phyloP scores from a whole-genome alignment of 2,113 vertebrate species.

The Coturnix japonica region DNA sequence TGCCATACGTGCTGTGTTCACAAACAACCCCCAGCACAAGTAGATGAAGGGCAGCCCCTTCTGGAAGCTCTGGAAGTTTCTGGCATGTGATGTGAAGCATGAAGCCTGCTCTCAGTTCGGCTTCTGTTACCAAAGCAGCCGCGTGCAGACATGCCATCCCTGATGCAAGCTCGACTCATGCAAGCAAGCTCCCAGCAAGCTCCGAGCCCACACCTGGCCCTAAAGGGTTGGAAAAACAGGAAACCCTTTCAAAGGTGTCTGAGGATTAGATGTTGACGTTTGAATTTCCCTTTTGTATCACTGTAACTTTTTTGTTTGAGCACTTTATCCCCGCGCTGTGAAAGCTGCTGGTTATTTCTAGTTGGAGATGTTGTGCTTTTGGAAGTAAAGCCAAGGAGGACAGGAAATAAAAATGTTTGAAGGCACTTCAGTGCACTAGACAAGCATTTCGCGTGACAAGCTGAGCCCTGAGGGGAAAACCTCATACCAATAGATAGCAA shows the following conservation, averaged over 20 bases:
- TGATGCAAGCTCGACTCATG: fast-evolving
- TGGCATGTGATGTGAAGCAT: background rate
- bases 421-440: background rate
- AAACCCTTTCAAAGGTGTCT: conserved; percentile 61
- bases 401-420: conserved; percentile 3
- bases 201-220: background rate
- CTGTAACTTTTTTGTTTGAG: conserved; percentile 10
- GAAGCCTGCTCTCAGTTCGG: background rate
- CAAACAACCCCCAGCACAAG: background rate
- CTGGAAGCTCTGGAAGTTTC: background rate
- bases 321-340: background rate
- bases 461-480: background rate
- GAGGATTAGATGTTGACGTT: conserved; percentile 32
- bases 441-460: background rate
- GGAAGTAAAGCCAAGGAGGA: background rate
- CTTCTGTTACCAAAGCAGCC: background rate
- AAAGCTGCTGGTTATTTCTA: conserved; percentile 38
- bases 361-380: conserved; percentile 12
- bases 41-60: background rate
- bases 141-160: background rate
- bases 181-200: background rate
- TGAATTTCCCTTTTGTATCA: conserved; percentile 56
- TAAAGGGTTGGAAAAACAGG: conserved; percentile 37
- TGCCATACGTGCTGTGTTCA: background rate
- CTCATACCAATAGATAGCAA: background rate